phyloP scores from a whole-genome alignment of 2,113 vertebrate genomes.

The Erythrolamprus reginae region DNA sequence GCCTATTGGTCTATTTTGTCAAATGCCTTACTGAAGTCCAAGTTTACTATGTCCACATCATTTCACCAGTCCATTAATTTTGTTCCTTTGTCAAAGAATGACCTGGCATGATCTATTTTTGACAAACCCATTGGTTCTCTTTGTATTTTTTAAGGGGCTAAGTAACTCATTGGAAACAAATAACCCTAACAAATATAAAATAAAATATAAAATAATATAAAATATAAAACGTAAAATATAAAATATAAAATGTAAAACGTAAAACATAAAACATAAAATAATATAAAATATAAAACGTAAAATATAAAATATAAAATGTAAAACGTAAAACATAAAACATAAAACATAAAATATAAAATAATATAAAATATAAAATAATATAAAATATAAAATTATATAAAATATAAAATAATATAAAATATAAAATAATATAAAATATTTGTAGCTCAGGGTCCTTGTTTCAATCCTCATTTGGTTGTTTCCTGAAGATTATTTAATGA shows the following conservation, averaged over 20 bases:
- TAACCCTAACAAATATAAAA: neutral
- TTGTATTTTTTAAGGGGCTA: neutral
- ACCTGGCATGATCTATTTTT: neutral
- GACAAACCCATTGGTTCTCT: neutral
- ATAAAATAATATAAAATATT: neutral
- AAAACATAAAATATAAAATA: no score
- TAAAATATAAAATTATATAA: no score
- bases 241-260: no score
- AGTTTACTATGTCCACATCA: neutral
- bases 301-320: no score
- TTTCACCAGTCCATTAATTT: neutral
- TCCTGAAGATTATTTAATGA: neutral
- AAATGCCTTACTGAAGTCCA: no score
- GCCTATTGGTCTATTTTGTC: no score
- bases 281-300: neutral
- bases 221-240: neutral
- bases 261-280: no score
- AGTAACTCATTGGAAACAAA: neutral
- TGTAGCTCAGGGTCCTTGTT: neutral
- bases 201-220: neutral
- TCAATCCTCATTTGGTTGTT: neutral
- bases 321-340: no score
- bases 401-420: no score
- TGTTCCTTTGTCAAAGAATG: neutral
- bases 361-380: neutral